Evolutionary conservation across 1,140 invertebrate genomes (phyloP).

Genomic region (Cydia splendana): DNA sequence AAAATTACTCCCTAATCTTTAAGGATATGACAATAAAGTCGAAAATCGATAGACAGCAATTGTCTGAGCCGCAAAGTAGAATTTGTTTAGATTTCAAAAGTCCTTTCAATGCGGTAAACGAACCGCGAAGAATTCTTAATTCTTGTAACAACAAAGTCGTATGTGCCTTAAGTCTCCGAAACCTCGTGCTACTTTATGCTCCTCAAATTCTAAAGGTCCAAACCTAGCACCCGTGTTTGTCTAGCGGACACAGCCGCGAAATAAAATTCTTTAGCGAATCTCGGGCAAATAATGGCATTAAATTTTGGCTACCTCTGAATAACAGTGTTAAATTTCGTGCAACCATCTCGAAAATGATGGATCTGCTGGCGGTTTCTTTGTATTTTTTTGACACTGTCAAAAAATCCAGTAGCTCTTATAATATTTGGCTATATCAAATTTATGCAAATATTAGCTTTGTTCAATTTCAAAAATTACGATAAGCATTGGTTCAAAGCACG

Average conservation of each 20-base stretch:
- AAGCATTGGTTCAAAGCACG: background rate
- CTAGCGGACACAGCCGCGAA: constrained; percentile 63
- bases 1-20: constrained; percentile 30
- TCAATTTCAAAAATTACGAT: background rate
- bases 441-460: constrained; percentile 24
- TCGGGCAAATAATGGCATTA: constrained; percentile 68
- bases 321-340: constrained; percentile 77
- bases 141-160: background rate
- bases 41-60: constrained; percentile 35
- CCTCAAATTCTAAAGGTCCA: constrained; percentile 34
- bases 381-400: constrained; percentile 39
- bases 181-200: background rate
- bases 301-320: constrained; percentile 64
- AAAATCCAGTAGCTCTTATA: constrained; percentile 24
- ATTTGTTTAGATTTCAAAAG: constrained; percentile 49
- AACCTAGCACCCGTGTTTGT: constrained; percentile 64
- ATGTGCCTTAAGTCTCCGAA: background rate
- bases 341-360: constrained; percentile 67
- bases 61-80: constrained; percentile 27
- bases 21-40: constrained; percentile 38
- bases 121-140: constrained; percentile 67
- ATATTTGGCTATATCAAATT: constrained; percentile 29
- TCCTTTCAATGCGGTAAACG: constrained; percentile 65
- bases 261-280: constrained; percentile 48
- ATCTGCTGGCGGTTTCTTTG: constrained; percentile 69